Base-by-base conservation (phyloP, 2,888 invertebrate species). In the Acleris cristana region DNA sequence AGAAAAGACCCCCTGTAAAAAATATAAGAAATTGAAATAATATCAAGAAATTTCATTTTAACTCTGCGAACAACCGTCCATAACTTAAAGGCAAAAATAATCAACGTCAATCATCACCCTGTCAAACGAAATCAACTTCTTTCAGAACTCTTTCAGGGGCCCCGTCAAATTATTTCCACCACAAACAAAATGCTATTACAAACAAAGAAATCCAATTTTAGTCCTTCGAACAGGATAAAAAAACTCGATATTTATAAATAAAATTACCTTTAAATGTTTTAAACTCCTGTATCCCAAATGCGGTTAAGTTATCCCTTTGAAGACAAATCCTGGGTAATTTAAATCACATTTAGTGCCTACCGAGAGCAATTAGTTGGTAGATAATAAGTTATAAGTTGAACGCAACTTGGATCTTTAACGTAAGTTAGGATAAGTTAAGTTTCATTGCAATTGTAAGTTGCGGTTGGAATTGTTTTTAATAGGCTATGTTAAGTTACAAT, bases 341-440 rank as follows among this genome's bases (percentile, higher is more conserved):
- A 67, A 63, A 58, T 62, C 63, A 63, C 67, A 67, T 67, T 67
- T 67, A 51, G 51, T 53, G 67, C 67, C 67, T 67, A 67, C 67
- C 49, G 62, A 53, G 62, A 14, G 67, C 67, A 63, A 63, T 67
- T 67, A 67, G 48, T 52, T 44, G 7, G 34, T 18, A 48, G 66
- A 66, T 66, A 66, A 66, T 66, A 62, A 66, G 30, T 66, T 66
- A 66, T 66, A 62, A 66, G 30, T 66, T 66, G 59, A 52, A 65
- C 65, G 34, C 59, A 49, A 65, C 59, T 65, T 65, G 64, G 57
- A 54, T 59, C 65, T 49, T 65, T 55, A 65, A 53, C 52, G 34
- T 53, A 59, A 48, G 48, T 60, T 45, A 23, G 51, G 55, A 56
- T 57, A 57, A 51, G 26, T 30, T 58, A 10, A 59, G 54, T 60